These are phyloP conservation scores for Leptopilina drosophilae DNA, from an alignment of 2,888 invertebrate species.

Conservation along the genomic window DNA sequence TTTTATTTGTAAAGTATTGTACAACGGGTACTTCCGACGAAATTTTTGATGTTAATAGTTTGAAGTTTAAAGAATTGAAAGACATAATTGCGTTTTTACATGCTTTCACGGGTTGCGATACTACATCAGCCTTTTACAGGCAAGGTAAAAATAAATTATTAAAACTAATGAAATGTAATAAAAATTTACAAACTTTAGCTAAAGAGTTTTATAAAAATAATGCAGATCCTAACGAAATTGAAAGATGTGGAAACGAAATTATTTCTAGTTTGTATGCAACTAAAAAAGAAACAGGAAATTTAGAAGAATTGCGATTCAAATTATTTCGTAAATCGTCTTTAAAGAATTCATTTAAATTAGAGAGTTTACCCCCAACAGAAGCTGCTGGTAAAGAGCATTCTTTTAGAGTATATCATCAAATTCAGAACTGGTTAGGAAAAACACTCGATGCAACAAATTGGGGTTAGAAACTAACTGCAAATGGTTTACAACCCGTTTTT, in stretches of 20 bases:
- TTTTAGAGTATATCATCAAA: no score
- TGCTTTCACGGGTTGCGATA: slow-evolving; percentile 16
- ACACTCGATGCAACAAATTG: no score
- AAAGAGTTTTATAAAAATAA: neutral
- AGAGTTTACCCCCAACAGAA: no score
- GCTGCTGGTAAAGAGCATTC: no score
- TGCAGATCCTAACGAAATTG: neutral
- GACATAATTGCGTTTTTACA: neutral
- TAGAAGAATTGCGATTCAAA: no score
- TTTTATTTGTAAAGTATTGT: neutral
- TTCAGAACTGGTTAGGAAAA: no score
- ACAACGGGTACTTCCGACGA: neutral
- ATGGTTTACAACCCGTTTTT: no score
- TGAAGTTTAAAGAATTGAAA: neutral
- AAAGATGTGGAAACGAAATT: neutral
- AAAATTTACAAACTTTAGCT: neutral
- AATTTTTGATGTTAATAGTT: neutral
- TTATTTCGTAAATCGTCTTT: no score
- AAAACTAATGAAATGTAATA: neutral
- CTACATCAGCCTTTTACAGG: neutral
- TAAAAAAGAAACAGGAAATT: no score
- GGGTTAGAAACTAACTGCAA: no score
- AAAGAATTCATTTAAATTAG: no score
- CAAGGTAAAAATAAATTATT: neutral
- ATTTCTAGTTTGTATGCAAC: neutral